phyloP scores from a whole-genome alignment of 2,797 vertebrate genomes.

The Somateria mollissima region DNA sequence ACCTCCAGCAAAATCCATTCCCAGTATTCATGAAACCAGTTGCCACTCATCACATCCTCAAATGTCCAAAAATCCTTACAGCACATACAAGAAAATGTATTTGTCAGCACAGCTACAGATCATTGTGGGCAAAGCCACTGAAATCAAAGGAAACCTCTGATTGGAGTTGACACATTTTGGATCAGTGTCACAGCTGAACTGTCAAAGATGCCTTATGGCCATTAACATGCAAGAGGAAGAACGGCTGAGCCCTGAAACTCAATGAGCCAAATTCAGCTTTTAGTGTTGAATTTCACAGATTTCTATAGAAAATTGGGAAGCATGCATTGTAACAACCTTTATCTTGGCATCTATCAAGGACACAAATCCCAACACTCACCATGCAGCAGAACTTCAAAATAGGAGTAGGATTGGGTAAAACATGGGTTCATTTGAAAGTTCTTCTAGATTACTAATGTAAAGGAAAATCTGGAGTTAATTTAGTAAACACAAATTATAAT shows the following conservation, averaged over 20 bases:
- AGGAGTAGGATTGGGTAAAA: neutral
- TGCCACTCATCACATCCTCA: neutral
- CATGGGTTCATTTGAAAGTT: conserved; percentile 1
- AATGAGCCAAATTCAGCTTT: neutral
- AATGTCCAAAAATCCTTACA: neutral
- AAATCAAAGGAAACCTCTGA: neutral
- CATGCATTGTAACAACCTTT: neutral
- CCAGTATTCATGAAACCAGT: neutral
- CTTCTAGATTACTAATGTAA: neutral
- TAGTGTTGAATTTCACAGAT: neutral
- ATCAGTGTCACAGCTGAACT: neutral
- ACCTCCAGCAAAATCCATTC: neutral
- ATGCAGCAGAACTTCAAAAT: neutral
- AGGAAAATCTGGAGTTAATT: conserved; percentile 48
- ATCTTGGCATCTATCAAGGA: neutral
- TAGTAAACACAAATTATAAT: conserved; percentile 43
- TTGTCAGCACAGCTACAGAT: neutral
- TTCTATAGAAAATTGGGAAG: neutral
- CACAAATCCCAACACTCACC: neutral
- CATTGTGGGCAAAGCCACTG: neutral
- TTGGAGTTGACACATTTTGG: neutral
- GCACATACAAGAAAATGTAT: neutral
- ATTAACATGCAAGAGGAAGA: neutral
- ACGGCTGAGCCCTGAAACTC: neutral
- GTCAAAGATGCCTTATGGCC: neutral